phyloP scores from a whole-genome alignment of 2,113 vertebrate species.

The Mastomys coucha region DNA sequence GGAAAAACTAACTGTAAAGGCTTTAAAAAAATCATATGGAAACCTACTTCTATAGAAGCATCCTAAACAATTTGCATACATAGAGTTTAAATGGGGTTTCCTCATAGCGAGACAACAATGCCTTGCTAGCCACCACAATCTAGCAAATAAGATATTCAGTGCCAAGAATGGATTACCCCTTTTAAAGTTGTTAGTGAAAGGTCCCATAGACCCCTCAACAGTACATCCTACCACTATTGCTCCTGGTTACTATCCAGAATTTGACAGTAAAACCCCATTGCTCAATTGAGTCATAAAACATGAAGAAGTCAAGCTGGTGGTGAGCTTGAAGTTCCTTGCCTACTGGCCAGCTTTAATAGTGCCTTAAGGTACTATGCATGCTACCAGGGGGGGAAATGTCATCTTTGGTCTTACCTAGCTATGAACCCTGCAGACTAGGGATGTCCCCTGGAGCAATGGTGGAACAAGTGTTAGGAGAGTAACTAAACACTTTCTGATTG shows the following conservation, averaged over 20 bases:
- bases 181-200: neutral
- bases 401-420: neutral
- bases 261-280: neutral
- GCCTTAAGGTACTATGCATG: neutral
- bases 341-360: neutral
- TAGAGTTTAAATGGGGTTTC: neutral
- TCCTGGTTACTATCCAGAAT: neutral
- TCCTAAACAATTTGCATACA: neutral
- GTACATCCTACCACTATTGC: neutral
- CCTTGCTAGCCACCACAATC: neutral
- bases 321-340: neutral
- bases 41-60: neutral
- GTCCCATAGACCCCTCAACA: neutral
- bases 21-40: neutral
- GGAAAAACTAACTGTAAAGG: neutral
- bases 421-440: neutral
- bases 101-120: neutral
- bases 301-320: neutral
- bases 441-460: neutral
- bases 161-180: neutral
- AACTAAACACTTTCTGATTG: neutral
- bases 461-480: neutral
- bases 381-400: neutral
- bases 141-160: neutral
- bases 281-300: neutral